Evolutionary conservation across 2,888 invertebrate species (phyloP).

Genomic region (Drosophila austrosaltans): DNA sequence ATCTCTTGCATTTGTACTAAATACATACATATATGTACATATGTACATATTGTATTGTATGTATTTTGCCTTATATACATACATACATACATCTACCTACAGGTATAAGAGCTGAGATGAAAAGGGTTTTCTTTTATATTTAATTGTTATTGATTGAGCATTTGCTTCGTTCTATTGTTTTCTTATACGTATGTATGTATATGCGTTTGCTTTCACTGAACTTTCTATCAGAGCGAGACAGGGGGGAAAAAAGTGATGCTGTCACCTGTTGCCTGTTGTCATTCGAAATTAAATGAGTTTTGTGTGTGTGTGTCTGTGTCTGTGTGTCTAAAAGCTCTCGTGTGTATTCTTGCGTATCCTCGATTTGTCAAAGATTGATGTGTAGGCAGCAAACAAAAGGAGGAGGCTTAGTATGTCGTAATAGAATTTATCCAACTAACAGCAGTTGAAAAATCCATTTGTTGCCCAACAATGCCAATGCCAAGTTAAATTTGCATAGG

Average conservation of each 20-base stretch:
- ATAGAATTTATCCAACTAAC: conserved; percentile 11
- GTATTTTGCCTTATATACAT: no score
- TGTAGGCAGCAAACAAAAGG: neutral
- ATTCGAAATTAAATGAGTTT: conserved; percentile 15
- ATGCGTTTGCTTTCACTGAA: conserved; percentile 6
- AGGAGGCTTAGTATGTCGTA: no score
- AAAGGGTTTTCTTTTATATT: conserved; percentile 55
- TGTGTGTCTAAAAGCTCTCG: neutral
- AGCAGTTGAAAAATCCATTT: neutral
- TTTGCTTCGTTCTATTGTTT: conserved; percentile 49
- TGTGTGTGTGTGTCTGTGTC: neutral
- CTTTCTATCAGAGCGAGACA: conserved; percentile 1
- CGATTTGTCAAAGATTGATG: conserved; percentile 15
- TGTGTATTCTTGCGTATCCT: conserved; percentile 3
- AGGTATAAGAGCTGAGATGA: conserved; percentile 20
- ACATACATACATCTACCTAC: no score
- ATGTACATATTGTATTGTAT: neutral
- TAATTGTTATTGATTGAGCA: conserved; percentile 63
- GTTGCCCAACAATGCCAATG: neutral
- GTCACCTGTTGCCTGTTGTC: conserved; percentile 21
- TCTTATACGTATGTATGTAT: conserved; percentile 44
- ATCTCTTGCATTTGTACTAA: conserved; percentile 20
- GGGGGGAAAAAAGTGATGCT: no score
- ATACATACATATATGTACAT: neutral
- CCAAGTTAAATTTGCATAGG: conserved; percentile 1